Percentiles rank a stretch among this genome's conserved stretches.
Evolutionary conservation across 2,888 invertebrate species (phyloP).

Genomic region (Deilephila porcellus): DNA sequence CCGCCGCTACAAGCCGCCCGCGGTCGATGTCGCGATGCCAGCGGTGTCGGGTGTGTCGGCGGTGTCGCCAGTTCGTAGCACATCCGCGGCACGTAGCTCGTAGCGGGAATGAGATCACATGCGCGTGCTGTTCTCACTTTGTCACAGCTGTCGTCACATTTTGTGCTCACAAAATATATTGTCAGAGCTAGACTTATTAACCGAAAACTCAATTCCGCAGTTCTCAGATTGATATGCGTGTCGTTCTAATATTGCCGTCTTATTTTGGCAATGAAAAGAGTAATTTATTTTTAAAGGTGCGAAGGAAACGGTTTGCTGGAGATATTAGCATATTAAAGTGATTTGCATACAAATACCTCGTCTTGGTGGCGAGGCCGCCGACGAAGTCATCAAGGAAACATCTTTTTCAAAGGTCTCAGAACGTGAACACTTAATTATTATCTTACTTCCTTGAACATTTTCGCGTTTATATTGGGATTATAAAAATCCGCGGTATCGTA

Average conservation of each 20-base stretch:
- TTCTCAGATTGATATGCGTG: not conserved
- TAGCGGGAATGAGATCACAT: slow-evolving; percentile 19
- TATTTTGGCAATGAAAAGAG: not conserved
- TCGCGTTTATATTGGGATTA: not conserved
- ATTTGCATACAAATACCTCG: slow-evolving; percentile 51
- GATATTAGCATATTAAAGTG: slow-evolving; percentile 49
- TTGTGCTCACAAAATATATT: slow-evolving; percentile 15
- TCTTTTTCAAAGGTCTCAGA: slow-evolving; percentile 6
- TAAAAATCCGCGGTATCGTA: not conserved
- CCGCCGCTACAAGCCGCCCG: not conserved
- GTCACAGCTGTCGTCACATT: slow-evolving; percentile 29
- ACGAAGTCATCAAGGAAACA: slow-evolving; percentile 33
- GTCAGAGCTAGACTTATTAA: not conserved
- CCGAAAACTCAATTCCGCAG: not conserved
- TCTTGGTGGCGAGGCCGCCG: slow-evolving; percentile 31
- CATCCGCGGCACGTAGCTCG: slow-evolving; percentile 19
- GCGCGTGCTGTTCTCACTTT: slow-evolving; percentile 23
- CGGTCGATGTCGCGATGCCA: not conserved
- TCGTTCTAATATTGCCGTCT: not conserved
- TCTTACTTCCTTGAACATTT: not conserved
- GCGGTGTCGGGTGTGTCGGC: too few species aligned
- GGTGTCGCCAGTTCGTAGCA: slow-evolving; percentile 17
- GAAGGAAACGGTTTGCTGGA: slow-evolving; percentile 29
- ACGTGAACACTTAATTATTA: slow-evolving; percentile 6
- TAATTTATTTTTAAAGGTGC: slow-evolving; percentile 29